Percentiles rank a stretch among this genome's conserved stretches.
These are phyloP conservation scores for Uropetala carovei DNA, from an alignment of 2,888 invertebrate species.

Conservation along the genomic window DNA sequence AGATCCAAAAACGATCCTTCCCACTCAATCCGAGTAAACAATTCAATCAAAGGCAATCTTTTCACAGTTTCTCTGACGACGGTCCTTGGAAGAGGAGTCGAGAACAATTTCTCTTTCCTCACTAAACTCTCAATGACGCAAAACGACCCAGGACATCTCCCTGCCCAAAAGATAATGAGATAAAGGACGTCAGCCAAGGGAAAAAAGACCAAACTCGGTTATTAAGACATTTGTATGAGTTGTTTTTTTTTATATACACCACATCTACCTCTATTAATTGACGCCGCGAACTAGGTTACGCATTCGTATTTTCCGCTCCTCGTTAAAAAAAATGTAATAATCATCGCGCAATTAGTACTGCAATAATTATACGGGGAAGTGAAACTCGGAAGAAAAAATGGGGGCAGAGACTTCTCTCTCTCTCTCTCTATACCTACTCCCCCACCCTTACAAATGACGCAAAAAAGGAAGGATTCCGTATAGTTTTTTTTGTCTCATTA, in stretches of 20 bases:
- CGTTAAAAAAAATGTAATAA: slow-evolving; percentile 14
- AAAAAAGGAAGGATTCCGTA: not conserved
- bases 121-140: not conserved
- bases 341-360: not conserved
- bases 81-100: not conserved
- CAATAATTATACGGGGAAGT: not conserved
- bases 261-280: not conserved
- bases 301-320: not conserved
- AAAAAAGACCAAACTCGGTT: not conserved
- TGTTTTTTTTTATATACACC: not conserved
- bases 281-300: not conserved
- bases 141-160: not conserved
- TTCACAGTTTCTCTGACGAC: not conserved
- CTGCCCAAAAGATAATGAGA: not conserved
- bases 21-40: not conserved
- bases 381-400: not conserved
- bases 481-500: not conserved
- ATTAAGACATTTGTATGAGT: not conserved
- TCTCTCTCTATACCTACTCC: no score
- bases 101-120: not conserved
- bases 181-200: not conserved
- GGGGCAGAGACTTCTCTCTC: not conserved
- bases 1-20: no score
- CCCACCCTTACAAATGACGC: not conserved
- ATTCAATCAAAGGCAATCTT: not conserved